Evolutionary conservation across 1,140 invertebrate species (phyloP).

Genomic region (Heliconius himera): DNA sequence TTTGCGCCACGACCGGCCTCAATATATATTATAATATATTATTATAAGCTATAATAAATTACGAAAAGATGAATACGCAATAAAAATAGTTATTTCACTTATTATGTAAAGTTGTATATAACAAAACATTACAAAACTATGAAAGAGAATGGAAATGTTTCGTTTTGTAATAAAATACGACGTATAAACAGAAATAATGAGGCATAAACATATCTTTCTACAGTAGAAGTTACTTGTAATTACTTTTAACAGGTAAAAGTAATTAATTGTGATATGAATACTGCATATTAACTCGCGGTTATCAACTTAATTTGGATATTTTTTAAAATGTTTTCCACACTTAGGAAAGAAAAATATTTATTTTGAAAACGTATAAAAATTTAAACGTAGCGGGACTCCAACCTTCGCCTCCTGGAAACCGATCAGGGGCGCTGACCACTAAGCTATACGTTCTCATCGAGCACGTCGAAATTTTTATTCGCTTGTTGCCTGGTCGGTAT

Average conservation of each 20-base stretch:
- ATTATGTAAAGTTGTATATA: not conserved
- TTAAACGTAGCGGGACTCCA: no score
- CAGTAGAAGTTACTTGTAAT: not conserved
- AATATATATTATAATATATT: not conserved
- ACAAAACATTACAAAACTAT: conserved; percentile 8
- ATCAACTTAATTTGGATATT: not conserved
- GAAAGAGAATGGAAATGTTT: not conserved
- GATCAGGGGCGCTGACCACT: no score
- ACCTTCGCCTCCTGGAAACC: no score
- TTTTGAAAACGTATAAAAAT: no score
- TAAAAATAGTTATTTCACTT: not conserved
- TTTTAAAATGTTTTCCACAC: no score
- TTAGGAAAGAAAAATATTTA: no score
- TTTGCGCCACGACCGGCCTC: no score
- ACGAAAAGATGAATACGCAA: not conserved
- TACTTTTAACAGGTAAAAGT: not conserved
- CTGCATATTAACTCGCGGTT: no score
- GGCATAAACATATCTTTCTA: not conserved
- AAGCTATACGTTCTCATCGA: no score
- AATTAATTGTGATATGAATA: not conserved
- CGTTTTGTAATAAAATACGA: not conserved
- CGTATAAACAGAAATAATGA: not conserved
- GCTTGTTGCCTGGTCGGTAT: no score
- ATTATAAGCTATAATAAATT: not conserved
- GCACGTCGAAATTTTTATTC: no score